phyloP scores from a whole-genome alignment of 1,140 invertebrate genomes.

The Bombus fervidus region DNA sequence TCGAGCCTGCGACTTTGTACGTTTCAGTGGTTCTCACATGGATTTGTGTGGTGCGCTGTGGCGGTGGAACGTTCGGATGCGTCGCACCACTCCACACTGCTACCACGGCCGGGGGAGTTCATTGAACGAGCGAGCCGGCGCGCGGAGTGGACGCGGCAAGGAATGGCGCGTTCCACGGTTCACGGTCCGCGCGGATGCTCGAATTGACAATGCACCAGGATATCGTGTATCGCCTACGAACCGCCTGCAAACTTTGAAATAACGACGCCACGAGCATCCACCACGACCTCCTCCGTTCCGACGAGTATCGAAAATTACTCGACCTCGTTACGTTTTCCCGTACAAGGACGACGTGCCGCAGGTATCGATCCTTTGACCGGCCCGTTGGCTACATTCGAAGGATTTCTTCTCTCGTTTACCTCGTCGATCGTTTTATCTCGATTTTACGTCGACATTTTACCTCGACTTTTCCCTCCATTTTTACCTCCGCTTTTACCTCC shows the following conservation, averaged over 20 bases:
- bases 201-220: conserved; percentile 4
- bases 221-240: not conserved
- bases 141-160: not conserved
- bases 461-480: no score
- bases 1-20: conserved; percentile 3
- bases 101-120: conserved; percentile 11
- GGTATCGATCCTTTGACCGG: conserved; percentile 16
- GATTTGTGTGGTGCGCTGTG: no score
- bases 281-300: no score
- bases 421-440: not conserved
- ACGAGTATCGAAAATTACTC: conserved; percentile 33
- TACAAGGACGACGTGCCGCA: not conserved
- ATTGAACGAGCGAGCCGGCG: conserved; percentile 24
- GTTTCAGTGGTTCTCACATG: conserved; percentile 46
- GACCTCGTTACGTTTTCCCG: conserved; percentile 36
- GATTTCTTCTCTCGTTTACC: conserved; percentile 1
- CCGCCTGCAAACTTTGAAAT: conserved; percentile 11
- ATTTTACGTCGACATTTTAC: not conserved
- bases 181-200: not conserved
- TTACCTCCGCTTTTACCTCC: no score
- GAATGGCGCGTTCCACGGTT: conserved; percentile 11
- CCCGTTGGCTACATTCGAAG: not conserved
- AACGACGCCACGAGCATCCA: no score
- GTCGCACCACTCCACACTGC: no score
- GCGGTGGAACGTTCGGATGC: not conserved